phyloP scores from a whole-genome alignment of 1,140 invertebrate genomes.

The Halesus radiatus region DNA sequence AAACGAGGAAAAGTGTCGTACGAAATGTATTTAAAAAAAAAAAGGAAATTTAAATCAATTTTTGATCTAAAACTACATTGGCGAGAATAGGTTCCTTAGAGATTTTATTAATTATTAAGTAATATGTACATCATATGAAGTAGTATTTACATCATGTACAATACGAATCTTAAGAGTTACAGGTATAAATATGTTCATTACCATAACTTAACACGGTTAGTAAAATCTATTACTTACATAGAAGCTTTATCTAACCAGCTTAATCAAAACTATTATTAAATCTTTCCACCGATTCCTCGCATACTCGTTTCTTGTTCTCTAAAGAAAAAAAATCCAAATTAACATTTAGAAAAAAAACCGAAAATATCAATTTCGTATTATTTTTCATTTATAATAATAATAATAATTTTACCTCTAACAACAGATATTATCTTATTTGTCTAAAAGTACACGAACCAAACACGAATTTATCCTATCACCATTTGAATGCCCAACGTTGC shows the following conservation, averaged over 20 bases:
- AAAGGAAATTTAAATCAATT: neutral
- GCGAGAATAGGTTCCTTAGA: conserved; percentile 53
- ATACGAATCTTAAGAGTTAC: neutral
- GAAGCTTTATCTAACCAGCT: neutral
- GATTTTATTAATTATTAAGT: conserved; percentile 4
- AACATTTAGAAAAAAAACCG: neutral
- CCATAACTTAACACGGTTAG: conserved; percentile 18
- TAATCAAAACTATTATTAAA: neutral
- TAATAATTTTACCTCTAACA: conserved; percentile 13
- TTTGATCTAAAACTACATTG: conserved; percentile 42
- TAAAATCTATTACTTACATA: neutral
- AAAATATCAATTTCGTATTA: conserved; percentile 9
- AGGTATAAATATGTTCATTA: conserved; percentile 8
- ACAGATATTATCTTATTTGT: neutral
- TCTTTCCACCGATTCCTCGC: neutral
- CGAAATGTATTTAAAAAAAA: neutral
- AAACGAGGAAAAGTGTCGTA: neutral
- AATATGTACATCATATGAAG: neutral
- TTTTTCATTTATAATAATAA: conserved; percentile 6
- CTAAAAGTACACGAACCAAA: conserved; percentile 31
- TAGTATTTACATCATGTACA: conserved; percentile 35
- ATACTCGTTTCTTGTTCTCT: neutral
- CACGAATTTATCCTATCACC: conserved; percentile 36
- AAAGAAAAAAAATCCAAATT: neutral
- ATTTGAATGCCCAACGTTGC: conserved; percentile 46